A percentile compares a stretch with the other conserved stretches of the same genome.
phyloP scores from a whole-genome alignment of 2,888 invertebrate genomes.

The Macrostomum cliftonense region DNA sequence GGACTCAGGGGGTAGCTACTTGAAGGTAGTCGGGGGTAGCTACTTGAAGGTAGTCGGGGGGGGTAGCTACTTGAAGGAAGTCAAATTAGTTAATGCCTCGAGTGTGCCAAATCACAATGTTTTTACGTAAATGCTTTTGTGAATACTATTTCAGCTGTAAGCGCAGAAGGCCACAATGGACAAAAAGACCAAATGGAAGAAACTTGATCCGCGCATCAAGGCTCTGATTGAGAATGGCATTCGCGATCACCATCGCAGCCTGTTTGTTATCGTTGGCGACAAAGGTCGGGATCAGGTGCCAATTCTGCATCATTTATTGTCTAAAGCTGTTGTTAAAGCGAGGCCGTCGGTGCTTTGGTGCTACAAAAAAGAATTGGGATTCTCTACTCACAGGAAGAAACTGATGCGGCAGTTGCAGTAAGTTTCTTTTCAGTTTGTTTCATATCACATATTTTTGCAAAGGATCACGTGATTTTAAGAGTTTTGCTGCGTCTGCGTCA shows the following conservation, averaged over 20 bases:
- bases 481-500: no score
- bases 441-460: no score
- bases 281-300: constrained; percentile 77
- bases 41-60: no score
- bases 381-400: constrained; percentile 29
- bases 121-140: no score
- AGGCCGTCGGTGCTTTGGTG: constrained; percentile 91
- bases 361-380: constrained; percentile 82
- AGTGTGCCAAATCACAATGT: no score
- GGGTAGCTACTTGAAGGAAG: no score
- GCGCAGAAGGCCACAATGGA: constrained; percentile 12
- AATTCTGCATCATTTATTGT: constrained; percentile 85
- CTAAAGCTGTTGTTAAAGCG: constrained; percentile 76
- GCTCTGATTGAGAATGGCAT: constrained; percentile 93
- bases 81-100: no score
- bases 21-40: no score
- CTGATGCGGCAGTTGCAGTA: constrained; percentile 11
- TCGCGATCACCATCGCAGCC: constrained; percentile 63
- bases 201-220: constrained; percentile 85
- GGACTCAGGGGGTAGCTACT: no score
- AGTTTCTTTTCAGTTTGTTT: no score
- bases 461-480: no score
- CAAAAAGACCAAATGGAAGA: constrained; percentile 47
- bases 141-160: no score
- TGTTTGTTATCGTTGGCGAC: constrained; percentile 85